Base-by-base conservation (phyloP, 2,888 invertebrate species). In the Epinotia ramella region DNA sequence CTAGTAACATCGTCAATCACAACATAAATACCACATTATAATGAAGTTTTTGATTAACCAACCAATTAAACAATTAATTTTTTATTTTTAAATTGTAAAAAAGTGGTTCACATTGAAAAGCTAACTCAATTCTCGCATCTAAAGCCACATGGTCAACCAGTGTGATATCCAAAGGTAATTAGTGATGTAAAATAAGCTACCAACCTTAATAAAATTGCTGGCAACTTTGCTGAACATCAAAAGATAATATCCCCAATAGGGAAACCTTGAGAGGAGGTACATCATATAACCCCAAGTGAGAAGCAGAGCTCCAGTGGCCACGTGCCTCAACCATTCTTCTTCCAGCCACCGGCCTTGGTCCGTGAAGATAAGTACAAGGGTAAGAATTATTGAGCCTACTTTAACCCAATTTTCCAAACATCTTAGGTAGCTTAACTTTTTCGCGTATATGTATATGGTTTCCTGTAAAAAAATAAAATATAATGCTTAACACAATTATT, bases 151-250 rank as follows among this genome's bases (percentile, higher is more conserved):
- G 2, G 40, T 40, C 40, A 9, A 9, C 24, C 12, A 16, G 6
- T 16, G 16, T 16, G 20, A 20, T 7, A 16, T 33, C 9, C 9
- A 40, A n/a, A 9, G 3, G 40, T 11, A 1, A n/a, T 40, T 40
- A 64, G 9, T 11, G 6, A 7, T 3, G 13, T 3, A 59, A 46
- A 44, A 11, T 16, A 24, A 5, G 12, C 5, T 5, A 62, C 62
- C 12, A 33, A 75, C 74, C 74, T 88, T 89, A 49, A 88, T 76
- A 46, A 89, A 85, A 77, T 89, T 87, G 40, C 80, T 79, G 4
- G 89, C 86, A n/a, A 91, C 91, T 73, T 86, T 86, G 64, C 85
- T 85, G 77, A 91, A 90, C 90, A 91, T 90, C 49, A 89, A 85
- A n/a, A 90, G 87, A 80, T 88, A 88, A 75, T 87, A 87, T 3